phyloP scores from a whole-genome alignment of 2,113 vertebrate species.

The Ornithorhynchus anatinus region DNA sequence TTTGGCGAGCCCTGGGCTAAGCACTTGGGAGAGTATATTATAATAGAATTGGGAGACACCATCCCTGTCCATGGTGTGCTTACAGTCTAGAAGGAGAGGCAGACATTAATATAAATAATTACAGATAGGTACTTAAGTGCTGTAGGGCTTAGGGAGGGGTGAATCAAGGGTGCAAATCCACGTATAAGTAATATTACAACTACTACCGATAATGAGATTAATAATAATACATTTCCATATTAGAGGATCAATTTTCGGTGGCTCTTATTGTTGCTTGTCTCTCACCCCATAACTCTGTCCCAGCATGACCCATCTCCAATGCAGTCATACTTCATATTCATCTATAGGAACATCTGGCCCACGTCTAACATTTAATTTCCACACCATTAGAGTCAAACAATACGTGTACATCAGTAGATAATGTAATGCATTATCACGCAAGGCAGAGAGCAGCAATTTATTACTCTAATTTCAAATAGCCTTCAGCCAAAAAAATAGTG shows the following conservation, averaged over 20 bases:
- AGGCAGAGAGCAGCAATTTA: slow-evolving; percentile 83
- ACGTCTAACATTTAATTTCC: slow-evolving; percentile 83
- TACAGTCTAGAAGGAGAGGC: no score
- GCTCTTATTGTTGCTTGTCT: background rate
- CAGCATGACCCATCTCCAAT: slow-evolving; percentile 62
- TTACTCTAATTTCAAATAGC: slow-evolving; percentile 86
- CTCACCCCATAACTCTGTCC: slow-evolving; percentile 48
- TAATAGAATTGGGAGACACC: no score
- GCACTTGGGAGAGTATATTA: no score
- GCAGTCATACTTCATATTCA: slow-evolving; percentile 78
- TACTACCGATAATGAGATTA: no score
- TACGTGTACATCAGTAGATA: slow-evolving; percentile 82
- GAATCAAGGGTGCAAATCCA: no score
- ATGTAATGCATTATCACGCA: slow-evolving; percentile 83
- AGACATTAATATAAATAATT: no score
- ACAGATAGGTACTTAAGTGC: no score
- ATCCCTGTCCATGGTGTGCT: no score
- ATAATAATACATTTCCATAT: no score
- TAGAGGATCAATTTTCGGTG: background rate
- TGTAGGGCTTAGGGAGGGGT: no score
- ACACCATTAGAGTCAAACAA: slow-evolving; percentile 84
- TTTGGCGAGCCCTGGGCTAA: no score
- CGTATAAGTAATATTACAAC: no score
- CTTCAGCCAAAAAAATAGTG: slow-evolving; percentile 76
- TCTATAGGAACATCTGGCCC: slow-evolving; percentile 82